These are phyloP conservation scores for Etheostoma cragini DNA, from an alignment of 2,113 vertebrate genomes.

Conservation along the genomic window DNA sequence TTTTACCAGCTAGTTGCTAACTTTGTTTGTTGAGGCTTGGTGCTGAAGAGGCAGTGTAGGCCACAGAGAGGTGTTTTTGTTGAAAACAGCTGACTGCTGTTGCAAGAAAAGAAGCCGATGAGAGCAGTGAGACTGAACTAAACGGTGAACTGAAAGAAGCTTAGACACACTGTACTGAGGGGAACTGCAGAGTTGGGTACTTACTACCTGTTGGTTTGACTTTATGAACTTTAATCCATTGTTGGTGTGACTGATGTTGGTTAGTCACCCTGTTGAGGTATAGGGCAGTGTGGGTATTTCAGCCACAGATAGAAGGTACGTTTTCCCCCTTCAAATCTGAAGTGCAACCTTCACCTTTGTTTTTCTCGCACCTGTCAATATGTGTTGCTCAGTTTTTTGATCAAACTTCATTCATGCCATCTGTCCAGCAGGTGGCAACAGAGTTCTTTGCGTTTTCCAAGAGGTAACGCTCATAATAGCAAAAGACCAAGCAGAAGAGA, in stretches of 20 bases:
- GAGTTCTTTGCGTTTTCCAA: constrained; percentile 23
- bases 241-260: not conserved
- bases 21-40: not conserved
- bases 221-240: not conserved
- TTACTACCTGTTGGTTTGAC: not conserved
- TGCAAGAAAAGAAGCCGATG: not conserved
- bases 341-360: not conserved
- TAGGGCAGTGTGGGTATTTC: not conserved
- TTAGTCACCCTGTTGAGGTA: not conserved
- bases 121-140: not conserved
- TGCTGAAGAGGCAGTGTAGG: not conserved
- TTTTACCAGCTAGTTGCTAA: not conserved
- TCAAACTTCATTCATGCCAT: not conserved
- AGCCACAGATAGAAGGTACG: not conserved
- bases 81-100: not conserved
- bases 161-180: not conserved
- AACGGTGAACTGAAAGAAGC: not conserved
- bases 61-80: not conserved
- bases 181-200: not conserved
- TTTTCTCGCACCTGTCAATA: not conserved
- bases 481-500: not conserved
- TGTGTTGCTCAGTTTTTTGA: not conserved
- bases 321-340: not conserved
- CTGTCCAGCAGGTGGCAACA: constrained; percentile 67
- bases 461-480: too few relatives aligned